phyloP scores from a whole-genome alignment of 2,113 vertebrate species.

The Scomber scombrus region DNA sequence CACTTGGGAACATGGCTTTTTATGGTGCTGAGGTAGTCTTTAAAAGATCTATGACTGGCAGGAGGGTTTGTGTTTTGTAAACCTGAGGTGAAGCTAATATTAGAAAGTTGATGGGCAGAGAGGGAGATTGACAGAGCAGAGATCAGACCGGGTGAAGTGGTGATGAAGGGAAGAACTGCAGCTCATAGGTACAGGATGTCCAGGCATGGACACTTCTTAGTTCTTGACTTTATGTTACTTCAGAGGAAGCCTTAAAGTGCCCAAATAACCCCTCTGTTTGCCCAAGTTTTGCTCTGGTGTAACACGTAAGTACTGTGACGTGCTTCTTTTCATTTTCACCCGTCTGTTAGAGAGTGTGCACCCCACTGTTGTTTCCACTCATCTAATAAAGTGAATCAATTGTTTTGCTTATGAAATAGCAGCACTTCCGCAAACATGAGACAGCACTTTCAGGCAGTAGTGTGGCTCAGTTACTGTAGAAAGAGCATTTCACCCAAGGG shows the following conservation, averaged over 20 bases:
- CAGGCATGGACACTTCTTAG: neutral
- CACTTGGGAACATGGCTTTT: constrained; percentile 76
- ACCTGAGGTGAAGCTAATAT: constrained; percentile 75
- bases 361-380: constrained; percentile 7
- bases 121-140: constrained; percentile 4
- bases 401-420: constrained; percentile 49
- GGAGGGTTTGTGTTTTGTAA: constrained; percentile 75
- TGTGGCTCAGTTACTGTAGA: neutral
- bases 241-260: no score
- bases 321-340: neutral
- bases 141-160: constrained; percentile 24
- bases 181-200: no score
- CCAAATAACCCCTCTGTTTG: neutral
- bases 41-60: constrained; percentile 62
- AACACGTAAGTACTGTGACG: neutral
- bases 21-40: constrained; percentile 74
- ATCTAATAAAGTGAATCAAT: constrained; percentile 49
- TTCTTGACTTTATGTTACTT: no score
- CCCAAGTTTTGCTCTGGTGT: neutral
- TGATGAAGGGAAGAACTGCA: constrained; percentile 12
- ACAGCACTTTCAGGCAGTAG: neutral
- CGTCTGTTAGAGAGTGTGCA: neutral
- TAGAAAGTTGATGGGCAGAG: constrained; percentile 61
- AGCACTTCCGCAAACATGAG: neutral
- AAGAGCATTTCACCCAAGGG: no score